These are phyloP conservation scores for Drosophila aff. DNA, from an alignment of 1,140 invertebrate species.

Conservation along the genomic window DNA sequence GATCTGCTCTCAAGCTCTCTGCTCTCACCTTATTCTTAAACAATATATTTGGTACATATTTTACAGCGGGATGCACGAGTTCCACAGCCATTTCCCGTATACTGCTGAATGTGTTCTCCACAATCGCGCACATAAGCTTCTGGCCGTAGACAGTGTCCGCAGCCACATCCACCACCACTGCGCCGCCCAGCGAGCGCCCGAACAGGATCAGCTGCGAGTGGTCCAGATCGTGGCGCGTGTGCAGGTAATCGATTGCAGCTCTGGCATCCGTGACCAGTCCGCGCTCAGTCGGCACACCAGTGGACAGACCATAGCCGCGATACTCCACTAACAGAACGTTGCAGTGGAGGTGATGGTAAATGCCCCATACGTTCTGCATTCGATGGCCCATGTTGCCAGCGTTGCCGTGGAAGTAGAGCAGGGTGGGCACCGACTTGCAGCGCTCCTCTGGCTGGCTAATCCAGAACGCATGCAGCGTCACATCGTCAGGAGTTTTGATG, in stretches of 20 bases:
- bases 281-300: slow-evolving; percentile 93
- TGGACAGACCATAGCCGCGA: slow-evolving; percentile 96
- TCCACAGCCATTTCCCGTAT: slow-evolving; percentile 96
- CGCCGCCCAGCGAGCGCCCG: slow-evolving; percentile 95
- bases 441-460: slow-evolving; percentile 91
- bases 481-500: slow-evolving; percentile 91
- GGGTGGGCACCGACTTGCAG: slow-evolving; percentile 89
- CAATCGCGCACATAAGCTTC: slow-evolving; percentile 93
- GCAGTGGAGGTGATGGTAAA: slow-evolving; percentile 92
- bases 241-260: slow-evolving; percentile 94
- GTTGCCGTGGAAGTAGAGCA: slow-evolving; percentile 97
- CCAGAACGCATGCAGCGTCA: slow-evolving; percentile 94
- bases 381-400: slow-evolving; percentile 98
- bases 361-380: slow-evolving; percentile 90
- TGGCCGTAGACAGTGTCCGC: slow-evolving; percentile 89
- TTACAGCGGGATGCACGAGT: slow-evolving; percentile 89
- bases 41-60: slow-evolving; percentile 90
- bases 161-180: slow-evolving; percentile 94
- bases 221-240: slow-evolving; percentile 93
- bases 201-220: slow-evolving; percentile 95
- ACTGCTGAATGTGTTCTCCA: slow-evolving; percentile 98
- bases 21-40: slow-evolving; percentile 93
- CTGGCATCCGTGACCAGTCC: slow-evolving; percentile 95
- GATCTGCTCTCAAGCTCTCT: background rate
- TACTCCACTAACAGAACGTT: slow-evolving; percentile 97